Evolutionary conservation across 1,140 invertebrate genomes (phyloP).

Genomic region (Aporrectodea caliginosa): DNA sequence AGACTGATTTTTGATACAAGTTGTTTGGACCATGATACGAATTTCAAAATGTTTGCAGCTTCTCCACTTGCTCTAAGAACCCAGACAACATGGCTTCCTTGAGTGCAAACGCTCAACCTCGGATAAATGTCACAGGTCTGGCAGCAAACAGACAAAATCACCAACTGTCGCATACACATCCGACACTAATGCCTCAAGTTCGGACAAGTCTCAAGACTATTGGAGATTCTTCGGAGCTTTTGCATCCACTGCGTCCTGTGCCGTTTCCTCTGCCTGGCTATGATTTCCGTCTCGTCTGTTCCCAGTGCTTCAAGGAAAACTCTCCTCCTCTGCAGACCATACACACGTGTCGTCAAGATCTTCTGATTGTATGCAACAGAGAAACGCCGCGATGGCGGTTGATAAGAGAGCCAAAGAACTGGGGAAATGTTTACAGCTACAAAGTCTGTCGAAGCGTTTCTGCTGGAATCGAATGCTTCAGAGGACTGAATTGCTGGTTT

Average conservation of each 20-base stretch:
- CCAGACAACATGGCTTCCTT: no score
- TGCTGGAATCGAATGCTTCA: background rate
- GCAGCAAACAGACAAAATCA: no score
- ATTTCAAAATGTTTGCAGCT: no score
- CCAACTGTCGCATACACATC: background rate
- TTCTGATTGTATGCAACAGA: background rate
- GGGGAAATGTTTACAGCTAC: background rate
- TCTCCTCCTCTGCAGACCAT: background rate
- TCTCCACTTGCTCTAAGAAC: no score
- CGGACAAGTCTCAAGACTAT: background rate
- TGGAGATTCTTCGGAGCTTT: background rate
- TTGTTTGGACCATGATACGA: no score
- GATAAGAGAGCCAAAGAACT: background rate
- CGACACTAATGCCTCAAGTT: background rate
- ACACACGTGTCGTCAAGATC: background rate
- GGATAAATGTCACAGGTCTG: no score
- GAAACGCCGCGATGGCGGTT: background rate
- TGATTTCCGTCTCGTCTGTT: background rate
- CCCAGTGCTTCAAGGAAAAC: background rate
- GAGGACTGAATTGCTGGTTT: background rate
- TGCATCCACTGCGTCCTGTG: background rate
- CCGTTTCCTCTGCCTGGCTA: background rate
- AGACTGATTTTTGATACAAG: no score
- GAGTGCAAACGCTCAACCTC: no score
- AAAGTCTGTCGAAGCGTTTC: background rate